A percentile compares a stretch with the other conserved stretches of the same genome.
phyloP scores from a whole-genome alignment of 2,113 vertebrate genomes.

The Neomonachus schauinslandi region DNA sequence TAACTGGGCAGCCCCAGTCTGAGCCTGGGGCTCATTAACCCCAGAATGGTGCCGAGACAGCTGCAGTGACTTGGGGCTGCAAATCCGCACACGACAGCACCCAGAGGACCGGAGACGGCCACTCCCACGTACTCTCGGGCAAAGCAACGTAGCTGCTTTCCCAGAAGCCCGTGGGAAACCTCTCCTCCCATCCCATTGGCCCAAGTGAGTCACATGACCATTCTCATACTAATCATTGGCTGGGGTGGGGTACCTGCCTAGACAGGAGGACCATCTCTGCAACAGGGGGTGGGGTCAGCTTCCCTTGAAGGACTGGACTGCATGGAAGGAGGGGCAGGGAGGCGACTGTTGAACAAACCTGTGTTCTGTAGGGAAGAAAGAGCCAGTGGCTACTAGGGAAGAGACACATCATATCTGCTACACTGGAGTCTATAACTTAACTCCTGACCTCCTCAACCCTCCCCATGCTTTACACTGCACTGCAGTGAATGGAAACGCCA shows the following conservation, averaged over 20 bases:
- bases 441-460: not conserved
- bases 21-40: not conserved
- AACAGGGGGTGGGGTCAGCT: not conserved
- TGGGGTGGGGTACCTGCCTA: not conserved
- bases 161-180: not conserved
- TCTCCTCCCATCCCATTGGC: not conserved
- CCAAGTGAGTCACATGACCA: not conserved
- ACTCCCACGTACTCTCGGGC: not conserved
- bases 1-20: not conserved
- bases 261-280: not conserved
- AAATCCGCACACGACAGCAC: not conserved
- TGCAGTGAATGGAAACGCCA: not conserved
- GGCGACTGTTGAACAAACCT: not conserved
- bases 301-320: not conserved
- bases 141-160: not conserved
- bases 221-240: not conserved
- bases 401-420: rapidly evolving
- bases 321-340: not conserved
- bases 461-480: rapidly evolving
- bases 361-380: not conserved
- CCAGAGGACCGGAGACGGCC: not conserved
- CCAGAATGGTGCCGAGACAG: not conserved
- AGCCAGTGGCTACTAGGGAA: not conserved
- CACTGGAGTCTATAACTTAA: rapidly evolving
- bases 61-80: not conserved